Percentiles rank a stretch among this genome's conserved stretches.
Conservation (phyloP, 2,888 invertebrate species). For the Pheosia gnoma region DNA sequence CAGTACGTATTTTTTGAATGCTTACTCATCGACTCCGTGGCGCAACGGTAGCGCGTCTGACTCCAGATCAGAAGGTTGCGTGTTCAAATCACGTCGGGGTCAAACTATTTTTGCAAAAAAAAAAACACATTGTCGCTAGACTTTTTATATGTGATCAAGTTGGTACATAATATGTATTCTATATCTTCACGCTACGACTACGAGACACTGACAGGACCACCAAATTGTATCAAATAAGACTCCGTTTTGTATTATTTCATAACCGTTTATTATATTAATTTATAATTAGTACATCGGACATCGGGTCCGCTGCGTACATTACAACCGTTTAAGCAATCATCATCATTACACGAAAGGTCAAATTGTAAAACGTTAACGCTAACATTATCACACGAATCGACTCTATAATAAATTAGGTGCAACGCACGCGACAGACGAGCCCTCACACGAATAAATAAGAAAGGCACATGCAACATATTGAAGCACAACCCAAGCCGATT, state of each 20-base stretch:
- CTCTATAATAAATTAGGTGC: too few species aligned
- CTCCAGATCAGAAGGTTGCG: conserved; percentile 99
- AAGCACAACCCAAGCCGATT: too few species aligned
- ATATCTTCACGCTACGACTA: too few species aligned
- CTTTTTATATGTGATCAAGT: background rate
- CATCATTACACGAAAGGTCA: background rate
- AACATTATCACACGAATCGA: background rate
- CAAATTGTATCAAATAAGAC: background rate
- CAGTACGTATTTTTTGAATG: background rate
- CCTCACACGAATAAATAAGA: too few species aligned
- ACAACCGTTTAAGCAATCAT: background rate
- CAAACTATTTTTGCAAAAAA: conserved; percentile 73
- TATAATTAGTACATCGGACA: background rate
- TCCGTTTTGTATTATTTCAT: background rate
- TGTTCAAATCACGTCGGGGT: conserved; percentile 99
- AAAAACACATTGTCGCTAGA: background rate
- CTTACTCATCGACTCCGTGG: conserved; percentile 87
- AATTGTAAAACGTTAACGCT: background rate
- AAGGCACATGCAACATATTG: too few species aligned
- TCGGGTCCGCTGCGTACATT: background rate
- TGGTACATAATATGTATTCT: too few species aligned
- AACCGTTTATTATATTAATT: conserved; percentile 3
- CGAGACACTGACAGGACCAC: too few species aligned
- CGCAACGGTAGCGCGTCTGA: conserved; percentile 98
- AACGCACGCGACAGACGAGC: too few species aligned